These are phyloP conservation scores for Macrotis lagotis DNA, from an alignment of 2,113 vertebrate species.

Conservation along the genomic window DNA sequence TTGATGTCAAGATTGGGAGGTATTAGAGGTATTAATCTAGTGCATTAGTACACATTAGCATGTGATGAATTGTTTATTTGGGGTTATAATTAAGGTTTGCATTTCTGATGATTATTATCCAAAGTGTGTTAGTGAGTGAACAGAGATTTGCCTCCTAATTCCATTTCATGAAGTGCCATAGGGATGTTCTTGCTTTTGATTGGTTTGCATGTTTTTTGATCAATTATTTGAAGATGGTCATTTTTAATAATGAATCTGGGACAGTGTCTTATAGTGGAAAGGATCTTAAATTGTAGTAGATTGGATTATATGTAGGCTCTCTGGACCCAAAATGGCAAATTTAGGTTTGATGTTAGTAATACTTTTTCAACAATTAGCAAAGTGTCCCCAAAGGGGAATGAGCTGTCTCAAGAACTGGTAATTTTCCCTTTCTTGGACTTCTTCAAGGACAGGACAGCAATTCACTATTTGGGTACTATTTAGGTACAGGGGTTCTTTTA, in stretches of 20 bases:
- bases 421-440: not conserved
- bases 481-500: not conserved
- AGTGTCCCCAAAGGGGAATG: not conserved
- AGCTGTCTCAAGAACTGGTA: not conserved
- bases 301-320: not conserved
- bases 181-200: not conserved
- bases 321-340: not conserved
- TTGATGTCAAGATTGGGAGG: not conserved
- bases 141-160: constrained; percentile 61
- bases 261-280: not conserved
- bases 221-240: not conserved
- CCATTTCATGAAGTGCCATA: not conserved
- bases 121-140: constrained; percentile 22
- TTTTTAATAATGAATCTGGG: not conserved
- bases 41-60: constrained; percentile 61
- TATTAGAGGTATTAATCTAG: not conserved
- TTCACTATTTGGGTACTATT: not conserved
- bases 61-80: constrained; percentile 65
- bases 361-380: not conserved
- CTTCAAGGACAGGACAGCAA: not conserved
- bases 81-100: constrained; percentile 61
- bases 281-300: not conserved
- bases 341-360: not conserved
- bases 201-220: not conserved
- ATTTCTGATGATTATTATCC: constrained; percentile 48